Percentiles rank a stretch among this genome's conserved stretches.
These are phyloP conservation scores for Odocoileus hemionus DNA, from an alignment of 2,113 vertebrate genomes.

Conservation along the genomic window DNA sequence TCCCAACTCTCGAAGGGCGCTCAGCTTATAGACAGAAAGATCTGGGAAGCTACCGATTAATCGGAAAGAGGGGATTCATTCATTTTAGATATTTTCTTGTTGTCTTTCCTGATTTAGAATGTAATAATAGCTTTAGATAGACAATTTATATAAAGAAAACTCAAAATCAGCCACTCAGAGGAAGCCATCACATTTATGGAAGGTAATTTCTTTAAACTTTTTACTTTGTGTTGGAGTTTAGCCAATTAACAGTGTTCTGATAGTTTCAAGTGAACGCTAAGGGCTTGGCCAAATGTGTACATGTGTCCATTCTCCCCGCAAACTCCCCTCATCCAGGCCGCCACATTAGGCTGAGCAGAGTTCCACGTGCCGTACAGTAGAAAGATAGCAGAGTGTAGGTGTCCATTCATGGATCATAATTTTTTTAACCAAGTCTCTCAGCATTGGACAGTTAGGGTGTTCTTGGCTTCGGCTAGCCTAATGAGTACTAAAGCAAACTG, in stretches of 20 bases:
- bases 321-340: neutral
- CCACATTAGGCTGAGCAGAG: neutral
- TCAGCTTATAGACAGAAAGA: accelerated
- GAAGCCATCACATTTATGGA: accelerated
- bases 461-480: neutral
- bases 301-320: neutral
- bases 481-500: accelerated
- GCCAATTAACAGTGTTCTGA: neutral
- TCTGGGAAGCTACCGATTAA: neutral
- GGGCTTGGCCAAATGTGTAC: neutral
- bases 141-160: neutral
- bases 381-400: neutral
- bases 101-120: neutral
- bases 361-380: accelerated
- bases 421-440: neutral
- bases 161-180: neutral
- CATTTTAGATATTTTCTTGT: neutral
- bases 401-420: neutral
- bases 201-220: neutral
- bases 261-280: neutral
- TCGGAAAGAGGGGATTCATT: too few relatives aligned
- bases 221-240: neutral
- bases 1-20: neutral
- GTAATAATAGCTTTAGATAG: neutral
- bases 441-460: neutral